Evolutionary conservation across 2,113 vertebrate genomes (phyloP), one percentile per base, ranked within the genome.

Genomic region (Mohoua ochrocephala): DNA sequence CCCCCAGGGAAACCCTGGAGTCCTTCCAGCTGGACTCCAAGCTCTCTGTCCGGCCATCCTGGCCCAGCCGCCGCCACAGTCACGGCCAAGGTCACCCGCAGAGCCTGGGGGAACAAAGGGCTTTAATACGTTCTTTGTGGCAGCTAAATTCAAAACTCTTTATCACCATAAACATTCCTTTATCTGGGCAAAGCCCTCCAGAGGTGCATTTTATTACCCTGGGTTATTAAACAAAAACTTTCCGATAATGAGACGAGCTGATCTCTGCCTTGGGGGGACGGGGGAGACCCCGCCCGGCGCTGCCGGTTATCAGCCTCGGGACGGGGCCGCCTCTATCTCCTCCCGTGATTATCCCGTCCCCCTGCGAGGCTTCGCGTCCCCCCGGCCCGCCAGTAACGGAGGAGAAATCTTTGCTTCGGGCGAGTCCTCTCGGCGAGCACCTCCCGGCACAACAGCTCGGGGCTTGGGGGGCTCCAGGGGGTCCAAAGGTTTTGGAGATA

Each of bases 151-250:
- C 95, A 85, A 82, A 96, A 89, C 84, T 71, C 86, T 91, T 95
- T 89, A 97, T 97, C 94, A 1, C 71, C 3, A 74, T 61, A 91
- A 79, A 37, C 95, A 89, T 95, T 87, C 87, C 68, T 94, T 97
- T 97, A 96, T 97, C 94, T 94, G 91, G 68, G 94, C 88, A 41
- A 52, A 94, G 49, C 94, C 88, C 95, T 95, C 84, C 89, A 78
- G 95, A 93, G 92, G 88, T 50, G 89, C 78, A n/a, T 93, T 89
- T 95, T 65, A 97, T 97, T 97, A 94, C 91, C 81, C 69, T 49
- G 84, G 96, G 41, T 97, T 96, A 97, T 97, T 93, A 93, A 96
- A 96, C 85, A 96, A 42, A 86, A 95, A 59, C 87, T 94, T 63
- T 2, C 35, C 2, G 91, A 93, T 97, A 97, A 96, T 8, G 75